phyloP scores from a whole-genome alignment of 2,113 vertebrate genomes.

The Mesitornis unicolor region DNA sequence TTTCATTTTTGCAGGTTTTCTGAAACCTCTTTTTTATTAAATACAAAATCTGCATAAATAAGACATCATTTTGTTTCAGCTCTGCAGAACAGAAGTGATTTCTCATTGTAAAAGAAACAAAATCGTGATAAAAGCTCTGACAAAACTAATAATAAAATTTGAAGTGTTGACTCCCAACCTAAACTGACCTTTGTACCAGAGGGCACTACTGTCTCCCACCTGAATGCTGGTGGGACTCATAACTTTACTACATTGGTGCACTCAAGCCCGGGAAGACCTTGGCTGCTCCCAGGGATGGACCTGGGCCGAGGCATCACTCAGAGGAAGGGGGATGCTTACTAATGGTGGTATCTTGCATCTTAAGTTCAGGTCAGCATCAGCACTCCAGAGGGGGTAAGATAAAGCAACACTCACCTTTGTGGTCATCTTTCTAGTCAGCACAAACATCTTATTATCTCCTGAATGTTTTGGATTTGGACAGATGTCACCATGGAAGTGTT shows the following conservation, averaged over 20 bases:
- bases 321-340: background rate
- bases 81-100: background rate
- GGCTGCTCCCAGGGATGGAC: background rate
- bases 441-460: background rate
- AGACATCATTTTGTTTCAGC: background rate
- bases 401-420: background rate
- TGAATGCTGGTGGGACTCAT: accelerated
- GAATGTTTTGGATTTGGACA: background rate
- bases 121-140: background rate
- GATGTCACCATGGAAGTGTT: background rate
- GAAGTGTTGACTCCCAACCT: background rate
- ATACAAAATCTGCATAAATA: background rate
- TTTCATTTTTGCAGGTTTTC: background rate
- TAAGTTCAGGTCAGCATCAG: background rate
- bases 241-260: background rate
- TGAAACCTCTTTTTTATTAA: background rate
- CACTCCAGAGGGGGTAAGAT: background rate
- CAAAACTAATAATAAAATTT: background rate
- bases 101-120: background rate
- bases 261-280: background rate
- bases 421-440: background rate
- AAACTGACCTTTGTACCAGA: background rate
- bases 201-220: accelerated
- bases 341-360: accelerated
- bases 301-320: background rate